Base-by-base conservation (phyloP, 2,888 invertebrate genomes). In the Eulithis testata region DNA sequence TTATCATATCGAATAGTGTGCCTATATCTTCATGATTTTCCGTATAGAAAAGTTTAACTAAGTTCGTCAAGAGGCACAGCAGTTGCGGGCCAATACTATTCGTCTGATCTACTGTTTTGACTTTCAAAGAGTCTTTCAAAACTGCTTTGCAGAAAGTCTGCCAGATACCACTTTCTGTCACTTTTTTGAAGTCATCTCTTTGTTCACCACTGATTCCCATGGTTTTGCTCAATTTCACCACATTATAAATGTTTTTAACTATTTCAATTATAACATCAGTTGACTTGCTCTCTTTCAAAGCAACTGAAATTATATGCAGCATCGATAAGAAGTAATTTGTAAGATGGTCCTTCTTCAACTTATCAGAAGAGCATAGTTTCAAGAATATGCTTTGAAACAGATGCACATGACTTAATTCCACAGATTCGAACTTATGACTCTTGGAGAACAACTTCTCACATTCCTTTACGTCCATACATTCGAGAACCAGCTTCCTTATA, bases 1-100 rank as follows among this genome's bases (percentile, higher is more conserved):
- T 94, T 9, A 95, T 94, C 96, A 97, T 96, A 69, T 96, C 96
- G 73, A 96, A 95, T 7, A 96, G 84, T 21, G 94, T 92, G 55
- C 86, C 88, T 0, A 94, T 88, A 50, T 93, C 90, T 4, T 87
- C 82, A 44, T 93, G 91, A 59, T 94, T 88, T 31, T 77, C 76
- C 7, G 84, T 76, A 73, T 95, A 95, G 21, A 95, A 88, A 0
- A 95, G 82, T 62, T 94, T 90, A 3, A 95, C 92, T 12, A 96
- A 80, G 57, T 84, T 88, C 0, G 94, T 91, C 40, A 96, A 79
- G 11, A 94, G 85, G 66, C 90, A 93, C 12, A 97, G 78, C 43
- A 95, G 76, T 69, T 93, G 85, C 0, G 94, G 92, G 12, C 94
- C 92, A 1, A 78, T 74, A 2, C 81, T 77, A 49, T 76, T 85